These are phyloP conservation scores for Leptocoma aspasia DNA, from an alignment of 2,113 vertebrate species.

Conservation along the genomic window DNA sequence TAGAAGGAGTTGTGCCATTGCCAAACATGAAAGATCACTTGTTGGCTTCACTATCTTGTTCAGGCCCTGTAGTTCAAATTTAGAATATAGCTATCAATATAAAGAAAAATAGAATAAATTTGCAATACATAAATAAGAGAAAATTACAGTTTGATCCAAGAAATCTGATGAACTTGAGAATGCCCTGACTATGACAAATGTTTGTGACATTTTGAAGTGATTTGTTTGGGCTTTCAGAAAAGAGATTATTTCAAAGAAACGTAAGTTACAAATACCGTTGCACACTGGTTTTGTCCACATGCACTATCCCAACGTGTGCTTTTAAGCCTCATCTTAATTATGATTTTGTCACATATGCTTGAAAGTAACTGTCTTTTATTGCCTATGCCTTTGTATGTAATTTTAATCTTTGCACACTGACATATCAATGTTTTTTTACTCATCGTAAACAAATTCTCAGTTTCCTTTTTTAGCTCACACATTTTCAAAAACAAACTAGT, in stretches of 20 bases:
- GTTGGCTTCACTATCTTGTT: not conserved
- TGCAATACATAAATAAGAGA: not conserved
- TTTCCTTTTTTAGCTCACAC: not conserved
- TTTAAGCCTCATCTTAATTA: not conserved
- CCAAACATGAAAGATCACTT: not conserved
- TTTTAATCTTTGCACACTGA: not conserved
- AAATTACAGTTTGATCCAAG: not conserved
- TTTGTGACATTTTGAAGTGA: not conserved
- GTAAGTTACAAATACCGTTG: not conserved
- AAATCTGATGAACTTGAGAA: not conserved
- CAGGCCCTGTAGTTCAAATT: not conserved
- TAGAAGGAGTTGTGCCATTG: not conserved
- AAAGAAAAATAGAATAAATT: not conserved
- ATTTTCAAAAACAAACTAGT: not conserved
- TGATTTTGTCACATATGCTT: accelerated
- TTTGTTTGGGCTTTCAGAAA: not conserved
- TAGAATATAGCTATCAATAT: not conserved
- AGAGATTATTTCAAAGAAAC: not conserved
- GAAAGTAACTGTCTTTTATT: not conserved
- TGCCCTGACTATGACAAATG: not conserved
- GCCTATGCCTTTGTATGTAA: not conserved
- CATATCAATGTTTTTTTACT: not conserved
- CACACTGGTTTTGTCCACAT: not conserved
- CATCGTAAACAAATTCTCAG: not conserved
- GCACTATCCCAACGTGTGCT: not conserved